Percentiles rank a stretch among this genome's conserved stretches.
phyloP scores from a whole-genome alignment of 2,797 vertebrate genomes.

The Leucoraja ocellata region DNA sequence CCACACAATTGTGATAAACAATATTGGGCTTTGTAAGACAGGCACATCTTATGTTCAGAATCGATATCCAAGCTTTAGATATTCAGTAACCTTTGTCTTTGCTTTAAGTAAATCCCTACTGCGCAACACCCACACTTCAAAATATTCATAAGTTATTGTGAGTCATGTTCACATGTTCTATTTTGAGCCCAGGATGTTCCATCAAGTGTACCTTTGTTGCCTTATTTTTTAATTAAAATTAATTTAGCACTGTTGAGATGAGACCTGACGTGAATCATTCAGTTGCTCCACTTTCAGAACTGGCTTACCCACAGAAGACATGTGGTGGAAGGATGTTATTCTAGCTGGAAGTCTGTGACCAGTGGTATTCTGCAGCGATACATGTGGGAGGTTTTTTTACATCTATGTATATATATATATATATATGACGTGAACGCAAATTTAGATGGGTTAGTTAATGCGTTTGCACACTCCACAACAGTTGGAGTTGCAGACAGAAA shows the following conservation, averaged over 20 bases:
- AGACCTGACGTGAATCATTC: not conserved
- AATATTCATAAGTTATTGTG: too few relatives aligned
- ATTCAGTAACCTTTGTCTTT: not conserved
- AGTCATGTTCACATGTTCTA: not conserved
- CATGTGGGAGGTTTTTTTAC: too few relatives aligned
- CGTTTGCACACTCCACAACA: too few relatives aligned
- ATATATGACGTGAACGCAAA: too few relatives aligned
- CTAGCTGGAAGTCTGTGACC: too few relatives aligned
- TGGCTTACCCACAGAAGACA: too few relatives aligned
- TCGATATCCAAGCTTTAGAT: not conserved
- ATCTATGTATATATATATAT: too few relatives aligned
- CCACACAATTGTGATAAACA: not conserved
- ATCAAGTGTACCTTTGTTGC: not conserved
- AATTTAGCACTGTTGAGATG: not conserved
- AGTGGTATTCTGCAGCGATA: too few relatives aligned
- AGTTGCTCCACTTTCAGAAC: not conserved
- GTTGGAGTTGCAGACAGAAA: too few relatives aligned
- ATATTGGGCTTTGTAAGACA: not conserved
- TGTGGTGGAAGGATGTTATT: too few relatives aligned
- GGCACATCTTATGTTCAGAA: not conserved
- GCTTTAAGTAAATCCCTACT: not conserved
- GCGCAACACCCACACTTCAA: too few relatives aligned
- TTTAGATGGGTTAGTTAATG: too few relatives aligned
- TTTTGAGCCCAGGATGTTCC: not conserved
- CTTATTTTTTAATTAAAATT: not conserved